These are phyloP conservation scores for Cyaniris semiargus DNA, from an alignment of 2,888 invertebrate genomes.

Conservation along the genomic window DNA sequence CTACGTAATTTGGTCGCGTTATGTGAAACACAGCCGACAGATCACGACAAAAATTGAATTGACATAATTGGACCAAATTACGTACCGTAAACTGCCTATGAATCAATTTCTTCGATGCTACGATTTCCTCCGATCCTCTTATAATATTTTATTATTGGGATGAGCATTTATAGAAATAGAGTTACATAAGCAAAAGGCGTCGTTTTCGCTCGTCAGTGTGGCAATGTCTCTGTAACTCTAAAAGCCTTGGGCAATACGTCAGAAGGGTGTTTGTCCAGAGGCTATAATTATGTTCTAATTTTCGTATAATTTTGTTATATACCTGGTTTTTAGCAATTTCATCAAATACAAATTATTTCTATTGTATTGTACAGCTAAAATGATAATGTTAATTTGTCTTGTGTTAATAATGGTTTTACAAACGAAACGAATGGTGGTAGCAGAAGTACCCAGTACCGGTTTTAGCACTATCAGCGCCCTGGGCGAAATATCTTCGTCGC, in stretches of 20 bases:
- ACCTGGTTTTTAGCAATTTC: neutral
- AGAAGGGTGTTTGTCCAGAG: constrained; percentile 49
- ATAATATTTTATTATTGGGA: constrained; percentile 27
- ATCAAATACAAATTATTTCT: neutral
- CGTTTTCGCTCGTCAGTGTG: constrained; percentile 61
- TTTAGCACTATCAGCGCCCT: too few relatives aligned
- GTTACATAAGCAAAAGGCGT: constrained; percentile 64
- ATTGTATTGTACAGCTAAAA: neutral
- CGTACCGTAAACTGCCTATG: neutral
- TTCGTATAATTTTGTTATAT: neutral
- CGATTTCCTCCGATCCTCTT: neutral
- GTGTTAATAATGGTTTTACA: too few relatives aligned
- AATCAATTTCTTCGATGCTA: neutral
- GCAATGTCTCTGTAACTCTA: constrained; percentile 65
- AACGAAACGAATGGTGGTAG: too few relatives aligned
- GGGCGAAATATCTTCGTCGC: too few relatives aligned
- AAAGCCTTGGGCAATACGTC: constrained; percentile 56
- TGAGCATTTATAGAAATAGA: constrained; percentile 38
- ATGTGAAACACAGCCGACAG: too few relatives aligned
- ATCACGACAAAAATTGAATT: too few relatives aligned
- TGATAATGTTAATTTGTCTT: too few relatives aligned
- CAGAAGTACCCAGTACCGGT: too few relatives aligned
- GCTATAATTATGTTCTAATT: constrained; percentile 20
- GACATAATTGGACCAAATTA: neutral
- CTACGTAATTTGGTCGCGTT: too few relatives aligned